Conservation (phyloP, 1,140 invertebrate genomes). For the Drosophila watanabei region DNA sequence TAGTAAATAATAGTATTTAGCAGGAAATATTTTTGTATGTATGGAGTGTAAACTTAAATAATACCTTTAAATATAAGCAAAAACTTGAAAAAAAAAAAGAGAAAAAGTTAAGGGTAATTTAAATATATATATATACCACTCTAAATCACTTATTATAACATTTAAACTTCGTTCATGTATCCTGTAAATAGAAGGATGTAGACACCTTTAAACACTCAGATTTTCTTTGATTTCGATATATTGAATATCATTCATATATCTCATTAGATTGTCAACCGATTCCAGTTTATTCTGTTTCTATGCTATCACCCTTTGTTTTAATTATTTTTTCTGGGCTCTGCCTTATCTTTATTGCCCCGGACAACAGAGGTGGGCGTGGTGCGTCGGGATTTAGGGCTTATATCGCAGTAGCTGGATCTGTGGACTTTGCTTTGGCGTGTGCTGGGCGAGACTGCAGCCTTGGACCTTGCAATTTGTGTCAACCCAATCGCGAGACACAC, state of each 20-base stretch:
- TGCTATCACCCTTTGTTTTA: not conserved
- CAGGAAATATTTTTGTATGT: too few species aligned
- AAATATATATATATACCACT: too few species aligned
- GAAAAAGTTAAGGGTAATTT: too few species aligned
- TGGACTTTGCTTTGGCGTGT: slow-evolving; percentile 43
- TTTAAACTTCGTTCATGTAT: too few species aligned
- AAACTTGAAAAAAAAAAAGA: too few species aligned
- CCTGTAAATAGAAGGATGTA: too few species aligned
- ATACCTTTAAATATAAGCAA: too few species aligned
- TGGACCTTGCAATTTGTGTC: slow-evolving; percentile 61
- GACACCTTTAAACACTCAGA: too few species aligned
- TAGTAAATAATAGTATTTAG: too few species aligned
- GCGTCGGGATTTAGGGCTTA: slow-evolving; percentile 37
- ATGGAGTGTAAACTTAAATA: too few species aligned
- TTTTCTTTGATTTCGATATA: not conserved
- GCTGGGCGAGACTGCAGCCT: slow-evolving; percentile 37
- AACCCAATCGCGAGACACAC: slow-evolving; percentile 40
- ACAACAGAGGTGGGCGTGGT: slow-evolving; percentile 27
- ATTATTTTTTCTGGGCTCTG: slow-evolving; percentile 1
- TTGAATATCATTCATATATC: not conserved
- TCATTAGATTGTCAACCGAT: not conserved
- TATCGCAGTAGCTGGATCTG: slow-evolving; percentile 34
- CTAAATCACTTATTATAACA: too few species aligned
- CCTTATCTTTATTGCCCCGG: slow-evolving; percentile 11
- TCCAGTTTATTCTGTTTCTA: not conserved